Percentiles rank a stretch among this genome's conserved stretches.
Conservation (phyloP, 1,140 invertebrate species). For the Varroa destructor region DNA sequence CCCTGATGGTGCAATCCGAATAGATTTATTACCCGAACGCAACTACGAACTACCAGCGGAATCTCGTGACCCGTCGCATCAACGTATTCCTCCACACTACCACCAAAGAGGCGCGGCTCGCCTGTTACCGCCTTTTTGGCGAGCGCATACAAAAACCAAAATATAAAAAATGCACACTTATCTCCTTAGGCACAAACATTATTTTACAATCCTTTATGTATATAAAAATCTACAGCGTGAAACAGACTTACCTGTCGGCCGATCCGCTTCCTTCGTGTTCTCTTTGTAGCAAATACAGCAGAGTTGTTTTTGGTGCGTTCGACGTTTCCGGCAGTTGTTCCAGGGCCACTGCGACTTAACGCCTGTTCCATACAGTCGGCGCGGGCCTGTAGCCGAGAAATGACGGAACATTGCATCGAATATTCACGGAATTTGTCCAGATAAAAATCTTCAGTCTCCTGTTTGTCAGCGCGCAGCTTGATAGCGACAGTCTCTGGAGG, state of each 20-base stretch:
- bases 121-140: conserved; percentile 50
- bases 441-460: conserved; percentile 79
- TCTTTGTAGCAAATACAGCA: conserved; percentile 40
- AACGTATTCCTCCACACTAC: conserved; percentile 77
- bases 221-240: no score
- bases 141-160: not conserved
- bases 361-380: conserved; percentile 64
- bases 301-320: conserved; percentile 15
- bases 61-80: conserved; percentile 65
- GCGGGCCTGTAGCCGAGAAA: conserved; percentile 74
- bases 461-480: conserved; percentile 57
- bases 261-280: conserved; percentile 55
- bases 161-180: not conserved
- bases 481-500: conserved; percentile 49
- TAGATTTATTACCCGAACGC: conserved; percentile 77
- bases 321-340: not conserved
- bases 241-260: conserved; percentile 42
- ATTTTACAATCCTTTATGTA: not conserved
- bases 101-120: conserved; percentile 76
- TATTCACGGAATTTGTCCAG: conserved; percentile 85
- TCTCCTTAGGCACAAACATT: not conserved
- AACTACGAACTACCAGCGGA: conserved; percentile 74
- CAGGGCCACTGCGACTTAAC: conserved; percentile 39
- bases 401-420: conserved; percentile 71
- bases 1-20: conserved; percentile 87